Evolutionary conservation across 2,113 vertebrate genomes (phyloP), one percentile per base, ranked within the genome.

Genomic region (Leucopsar rothschildi): DNA sequence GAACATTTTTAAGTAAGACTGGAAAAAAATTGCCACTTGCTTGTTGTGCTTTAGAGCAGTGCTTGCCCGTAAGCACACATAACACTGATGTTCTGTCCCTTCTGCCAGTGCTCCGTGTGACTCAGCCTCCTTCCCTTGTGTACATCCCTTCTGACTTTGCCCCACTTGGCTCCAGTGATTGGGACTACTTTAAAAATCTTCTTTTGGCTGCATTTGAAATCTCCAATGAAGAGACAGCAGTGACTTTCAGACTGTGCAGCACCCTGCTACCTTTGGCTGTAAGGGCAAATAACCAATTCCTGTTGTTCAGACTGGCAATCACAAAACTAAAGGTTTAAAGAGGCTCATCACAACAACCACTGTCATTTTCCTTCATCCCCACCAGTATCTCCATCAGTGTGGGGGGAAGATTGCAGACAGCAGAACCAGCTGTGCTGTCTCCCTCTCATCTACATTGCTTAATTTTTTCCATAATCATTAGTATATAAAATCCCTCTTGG

Each of bases 1-100:
- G 90, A 95, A 94, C 52, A 71, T 83, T 83, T 91, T 93, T 88
- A 83, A 83, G 87, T 53, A 94, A 95, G 75, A 64, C 37, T 37
- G 57, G 66, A 40, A 77, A 81, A 79, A 73, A 59, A 20, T 6
- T 37, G 60, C 21, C 56, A 12, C 50, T 65, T 50, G 12, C 63
- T 85, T 57, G 40, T 15, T 68, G 50, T 21, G 14, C n/a, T 84
- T 79, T 53, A 72, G 37, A 31, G 9, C 65, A n/a, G 44, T 11
- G 22, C 59, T 69, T 61, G 50, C 56, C 87, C 1, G 0, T 59
- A 69, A 85, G 17, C 39, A 33, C 28, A 76, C 2, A 0, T 2
- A 56, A 28, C 18, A 12, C 39, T 33, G 10, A 65, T 25, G 33
- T 64, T 25, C 57, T 55, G 75, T 65, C 42, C 42, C n/a, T 69